Conservation (phyloP, 1,140 invertebrate genomes). For the Drosophila mojavensis region DNA sequence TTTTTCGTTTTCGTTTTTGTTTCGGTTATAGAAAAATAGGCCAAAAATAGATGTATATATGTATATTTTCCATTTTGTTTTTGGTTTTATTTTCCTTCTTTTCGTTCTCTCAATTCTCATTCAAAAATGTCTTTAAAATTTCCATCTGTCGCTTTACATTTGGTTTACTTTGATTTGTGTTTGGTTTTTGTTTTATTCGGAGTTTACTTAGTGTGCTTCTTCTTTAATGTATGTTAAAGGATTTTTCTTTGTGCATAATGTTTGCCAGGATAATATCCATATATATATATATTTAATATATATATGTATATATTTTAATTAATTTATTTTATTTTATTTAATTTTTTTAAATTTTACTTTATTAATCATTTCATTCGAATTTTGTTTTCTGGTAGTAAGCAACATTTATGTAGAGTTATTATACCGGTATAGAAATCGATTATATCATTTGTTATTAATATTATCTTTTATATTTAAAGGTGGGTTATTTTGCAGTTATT, state of each 20-base stretch:
- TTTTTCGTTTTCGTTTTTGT: conserved; percentile 36
- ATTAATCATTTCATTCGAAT: conserved; percentile 45
- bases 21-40: conserved; percentile 78
- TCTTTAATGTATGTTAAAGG: conserved; percentile 24
- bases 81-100: conserved; percentile 4
- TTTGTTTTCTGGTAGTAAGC: conserved; percentile 48
- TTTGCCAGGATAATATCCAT: conserved; percentile 59
- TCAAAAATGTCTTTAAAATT: conserved; percentile 77
- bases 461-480: conserved; percentile 75
- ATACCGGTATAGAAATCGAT: conserved; percentile 41
- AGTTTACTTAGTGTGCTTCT: conserved; percentile 41
- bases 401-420: conserved; percentile 46
- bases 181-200: conserved; percentile 20
- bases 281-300: background rate
- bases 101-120: conserved; percentile 53
- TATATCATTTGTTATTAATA: conserved; percentile 51
- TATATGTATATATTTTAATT: background rate
- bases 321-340: no score
- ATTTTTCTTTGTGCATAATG: conserved; percentile 60
- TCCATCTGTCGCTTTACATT: conserved; percentile 51
- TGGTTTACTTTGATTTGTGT: conserved; percentile 48
- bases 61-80: conserved; percentile 53
- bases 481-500: conserved; percentile 82
- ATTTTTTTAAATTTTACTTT: conserved; percentile 42
- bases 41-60: conserved; percentile 78